Base-by-base conservation (phyloP, 1,140 invertebrate species). In the Drosophila chauvacae region DNA sequence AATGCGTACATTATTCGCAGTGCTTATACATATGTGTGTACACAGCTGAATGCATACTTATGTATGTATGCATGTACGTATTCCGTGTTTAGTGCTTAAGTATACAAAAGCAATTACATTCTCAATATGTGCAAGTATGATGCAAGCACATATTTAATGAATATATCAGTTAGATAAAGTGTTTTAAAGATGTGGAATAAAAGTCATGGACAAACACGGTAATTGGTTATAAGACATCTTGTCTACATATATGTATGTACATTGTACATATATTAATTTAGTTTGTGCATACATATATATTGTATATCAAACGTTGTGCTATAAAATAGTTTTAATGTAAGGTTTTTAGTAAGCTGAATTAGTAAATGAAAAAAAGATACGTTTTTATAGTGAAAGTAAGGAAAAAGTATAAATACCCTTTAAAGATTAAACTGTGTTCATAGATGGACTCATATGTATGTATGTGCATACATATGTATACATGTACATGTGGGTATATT, bases 1-100 rank as follows among this genome's bases (percentile, higher is more conserved):
- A 47, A 30, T 53, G 33, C 51, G 26, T 53, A 41, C 26, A 26
- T 37, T 51, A 42, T 55, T 23, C 37, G 20, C 45, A 37, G 44
- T 48, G 23, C 35, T 42, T 42, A 26, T 45, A 68, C 23, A 23
- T 23, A 23, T 62, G 16, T 50, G 66, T 62, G 30, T 64, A 64
- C 35, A 59, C 53, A 64, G 62, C 72, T 58, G 50, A 30, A 73
- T 64, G 23, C 16, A 56, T 61, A 50, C 23, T 44, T 48, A 18
- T n/a, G 14, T 33, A 51, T 51, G 48, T 23, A 71, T 62, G 37
- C 37, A 39, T 41, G 7, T 37, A 41, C 23, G 35, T 47, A 50
- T 51, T 55, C 16, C 9, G 18, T 45, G 50, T 33, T 33, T 42
- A 13, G 41, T 45, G 57, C 55, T 33, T 26, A 37, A 51, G 44